A percentile compares a stretch with the other conserved stretches of the same genome.
Evolutionary conservation across 2,113 vertebrate genomes (phyloP).

Genomic region (Holacanthus passer): DNA sequence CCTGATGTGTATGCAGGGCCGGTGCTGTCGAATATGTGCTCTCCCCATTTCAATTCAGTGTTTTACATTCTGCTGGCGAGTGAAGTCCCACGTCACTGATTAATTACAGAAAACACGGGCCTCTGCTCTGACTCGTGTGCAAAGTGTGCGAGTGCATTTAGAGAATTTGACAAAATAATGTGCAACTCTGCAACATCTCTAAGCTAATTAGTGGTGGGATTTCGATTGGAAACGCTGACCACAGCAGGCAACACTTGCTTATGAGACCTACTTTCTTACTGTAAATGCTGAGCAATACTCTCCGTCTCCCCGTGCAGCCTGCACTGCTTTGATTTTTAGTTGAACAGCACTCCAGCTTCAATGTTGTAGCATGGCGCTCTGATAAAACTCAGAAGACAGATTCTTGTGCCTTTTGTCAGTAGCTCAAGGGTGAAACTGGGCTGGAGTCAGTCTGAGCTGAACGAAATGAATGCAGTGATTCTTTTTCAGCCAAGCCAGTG

Average conservation of each 20-base stretch:
- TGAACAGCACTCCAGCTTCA: background rate
- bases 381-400: constrained; percentile 9
- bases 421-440: constrained; percentile 12
- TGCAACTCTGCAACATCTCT: constrained; percentile 68
- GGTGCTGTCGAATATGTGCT: constrained; percentile 22
- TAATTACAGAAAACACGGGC: constrained; percentile 58
- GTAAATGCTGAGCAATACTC: constrained; percentile 57
- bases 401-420: constrained; percentile 2
- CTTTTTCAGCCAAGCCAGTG: background rate
- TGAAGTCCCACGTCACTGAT: constrained; percentile 43
- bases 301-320: constrained; percentile 9
- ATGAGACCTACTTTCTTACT: constrained; percentile 51
- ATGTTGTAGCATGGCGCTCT: background rate
- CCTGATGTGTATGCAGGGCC: constrained; percentile 26
- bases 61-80: constrained; percentile 58
- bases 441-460: background rate
- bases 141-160: constrained; percentile 16
- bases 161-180: constrained; percentile 47
- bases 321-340: constrained; percentile 42
- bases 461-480: background rate
- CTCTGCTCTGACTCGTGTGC: constrained; percentile 7
- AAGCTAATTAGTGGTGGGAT: constrained; percentile 60
- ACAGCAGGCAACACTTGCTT: constrained; percentile 63
- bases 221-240: constrained; percentile 57
- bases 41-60: constrained; percentile 54